Base-by-base conservation (phyloP, 2,888 invertebrate species). In the Meliscaeva auricollis region DNA sequence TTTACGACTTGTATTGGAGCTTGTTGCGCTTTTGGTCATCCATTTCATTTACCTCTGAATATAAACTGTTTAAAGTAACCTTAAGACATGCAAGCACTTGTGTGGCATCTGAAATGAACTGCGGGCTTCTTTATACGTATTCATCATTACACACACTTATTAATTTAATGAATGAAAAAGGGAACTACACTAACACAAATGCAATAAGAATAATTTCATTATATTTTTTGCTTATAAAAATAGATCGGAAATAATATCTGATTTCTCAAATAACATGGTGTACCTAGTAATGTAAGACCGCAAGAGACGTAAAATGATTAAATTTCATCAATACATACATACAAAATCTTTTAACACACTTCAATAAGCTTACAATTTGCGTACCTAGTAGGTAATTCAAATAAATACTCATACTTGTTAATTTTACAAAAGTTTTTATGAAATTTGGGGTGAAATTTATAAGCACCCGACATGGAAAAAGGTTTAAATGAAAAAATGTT, bases 251-350 rank as follows among this genome's bases (percentile, higher is more conserved):
- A 66, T 79, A 84, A 75, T 79, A 72, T 48, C 66, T 66, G 50
- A 66, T 72, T 60, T 75, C 79, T 84, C 84, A 74, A 75, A 84
- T 79, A 41, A 76, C 84, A 56, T 56, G 20, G n/a, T 50, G 62
- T 75, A 44, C 20, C 32, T 26, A 56, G 54, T 35, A 62, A 74
- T 69, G 46, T 66, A 41, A 46, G 75, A 84, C 84, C 84, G 60
- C 84, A 84, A 79, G 66, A 79, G 79, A 84, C 79, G 58, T 60
- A 79, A 79, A 79, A 74, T 79, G 58, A 84, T 84, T 72, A 52
- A 79, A 76, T 84, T 84, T 79, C 84, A 48, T 72, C 41, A 66
- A 62, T 46, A 48, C 58, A 15, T 46, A 60, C 38, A 58, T 58
- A 66, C 58, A 58, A 74, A 74, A 58, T 76, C 41, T 73, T 52